Percentiles rank a stretch among this genome's conserved stretches.
phyloP scores from a whole-genome alignment of 2,113 vertebrate genomes.

The Fulmarus glacialis region DNA sequence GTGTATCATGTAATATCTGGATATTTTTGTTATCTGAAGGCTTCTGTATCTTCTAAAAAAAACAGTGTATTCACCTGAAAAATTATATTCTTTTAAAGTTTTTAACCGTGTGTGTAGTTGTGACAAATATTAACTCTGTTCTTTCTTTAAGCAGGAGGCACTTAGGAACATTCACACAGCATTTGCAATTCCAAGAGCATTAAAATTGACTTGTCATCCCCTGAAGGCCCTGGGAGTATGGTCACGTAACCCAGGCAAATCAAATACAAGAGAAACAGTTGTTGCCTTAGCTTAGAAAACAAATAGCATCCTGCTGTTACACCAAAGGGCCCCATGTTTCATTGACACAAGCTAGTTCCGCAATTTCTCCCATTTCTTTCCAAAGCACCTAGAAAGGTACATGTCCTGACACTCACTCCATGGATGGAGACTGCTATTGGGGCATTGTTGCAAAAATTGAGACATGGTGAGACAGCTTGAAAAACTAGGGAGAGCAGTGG shows the following conservation, averaged over 20 bases:
- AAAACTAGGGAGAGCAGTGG: not conserved
- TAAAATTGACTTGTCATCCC: not conserved
- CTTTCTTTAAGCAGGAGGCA: not conserved
- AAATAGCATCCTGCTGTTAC: not conserved
- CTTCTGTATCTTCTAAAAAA: not conserved
- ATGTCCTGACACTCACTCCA: not conserved
- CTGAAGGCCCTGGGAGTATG: not conserved
- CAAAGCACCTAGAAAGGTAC: not conserved
- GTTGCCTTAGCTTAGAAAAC: not conserved
- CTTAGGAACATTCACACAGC: not conserved
- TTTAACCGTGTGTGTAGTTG: not conserved
- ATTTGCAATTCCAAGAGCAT: not conserved
- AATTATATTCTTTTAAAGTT: not conserved
- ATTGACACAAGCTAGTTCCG: fast-evolving
- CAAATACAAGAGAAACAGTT: not conserved
- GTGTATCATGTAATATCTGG: not conserved
- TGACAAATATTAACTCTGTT: not conserved
- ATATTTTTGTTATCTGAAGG: not conserved
- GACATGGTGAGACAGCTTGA: not conserved
- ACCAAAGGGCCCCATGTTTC: not conserved
- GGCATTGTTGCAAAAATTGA: not conserved
- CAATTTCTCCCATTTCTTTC: not conserved
- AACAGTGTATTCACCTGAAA: not conserved
- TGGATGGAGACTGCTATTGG: not conserved
- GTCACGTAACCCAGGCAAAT: not conserved